Percentiles rank a stretch among this genome's conserved stretches.
Evolutionary conservation across 1,140 invertebrate genomes (phyloP).

Genomic region (Chironomus tepperi): DNA sequence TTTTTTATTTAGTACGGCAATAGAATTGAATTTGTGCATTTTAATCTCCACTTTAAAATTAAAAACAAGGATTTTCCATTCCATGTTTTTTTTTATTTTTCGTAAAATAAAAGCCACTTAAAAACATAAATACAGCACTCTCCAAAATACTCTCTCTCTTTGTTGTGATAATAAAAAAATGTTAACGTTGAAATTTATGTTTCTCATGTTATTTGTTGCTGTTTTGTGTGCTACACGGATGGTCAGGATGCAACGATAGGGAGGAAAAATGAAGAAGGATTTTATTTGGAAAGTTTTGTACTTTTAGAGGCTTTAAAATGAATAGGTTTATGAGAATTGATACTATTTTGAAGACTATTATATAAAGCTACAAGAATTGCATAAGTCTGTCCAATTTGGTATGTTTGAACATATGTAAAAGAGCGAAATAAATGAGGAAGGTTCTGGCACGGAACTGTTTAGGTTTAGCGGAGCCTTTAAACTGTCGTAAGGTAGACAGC

Average conservation of each 20-base stretch:
- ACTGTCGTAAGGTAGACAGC: too few relatives aligned
- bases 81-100: background rate
- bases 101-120: background rate
- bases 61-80: background rate
- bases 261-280: background rate
- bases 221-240: background rate
- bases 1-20: too few relatives aligned
- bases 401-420: too few relatives aligned
- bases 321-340: too few relatives aligned
- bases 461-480: too few relatives aligned
- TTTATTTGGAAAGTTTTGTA: background rate
- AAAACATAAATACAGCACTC: background rate
- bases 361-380: too few relatives aligned
- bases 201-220: slow-evolving; percentile 11
- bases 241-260: background rate
- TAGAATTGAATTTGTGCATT: background rate
- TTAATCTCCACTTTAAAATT: background rate
- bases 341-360: too few relatives aligned
- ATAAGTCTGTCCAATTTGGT: too few relatives aligned
- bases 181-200: slow-evolving; percentile 17
- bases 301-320: background rate
- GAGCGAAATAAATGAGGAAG: background rate
- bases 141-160: background rate
- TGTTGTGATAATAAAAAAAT: slow-evolving; percentile 19
- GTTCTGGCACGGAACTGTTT: too few relatives aligned